Evolutionary conservation across 2,888 invertebrate species (phyloP).

Genomic region (Eupithecia abbreviata): DNA sequence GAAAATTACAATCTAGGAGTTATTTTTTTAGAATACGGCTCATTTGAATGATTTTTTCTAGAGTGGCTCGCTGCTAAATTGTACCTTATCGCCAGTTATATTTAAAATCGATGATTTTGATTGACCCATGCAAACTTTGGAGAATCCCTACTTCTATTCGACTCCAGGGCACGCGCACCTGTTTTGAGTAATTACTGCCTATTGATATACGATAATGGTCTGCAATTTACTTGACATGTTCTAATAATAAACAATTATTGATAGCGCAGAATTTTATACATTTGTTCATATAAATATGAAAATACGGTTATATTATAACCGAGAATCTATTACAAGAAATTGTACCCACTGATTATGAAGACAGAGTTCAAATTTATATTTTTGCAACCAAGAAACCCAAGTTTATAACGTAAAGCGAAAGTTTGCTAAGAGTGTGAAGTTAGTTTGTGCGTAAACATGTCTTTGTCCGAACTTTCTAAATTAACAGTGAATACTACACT

Average conservation of each 20-base stretch:
- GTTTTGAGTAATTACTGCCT: conserved; percentile 42
- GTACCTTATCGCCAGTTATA: not conserved
- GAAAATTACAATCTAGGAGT: too few relatives aligned
- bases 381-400: not conserved
- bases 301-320: not conserved
- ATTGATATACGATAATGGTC: conserved; percentile 36
- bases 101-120: not conserved
- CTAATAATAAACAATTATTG: conserved; percentile 6
- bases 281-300: not conserved
- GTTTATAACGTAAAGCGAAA: not conserved
- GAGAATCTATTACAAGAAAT: not conserved
- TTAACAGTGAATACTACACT: not conserved
- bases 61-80: too few relatives aligned
- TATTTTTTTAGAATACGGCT: too few relatives aligned
- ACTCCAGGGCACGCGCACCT: conserved; percentile 13
- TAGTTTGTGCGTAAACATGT: too few relatives aligned
- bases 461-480: not conserved
- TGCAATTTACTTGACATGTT: conserved; percentile 28
- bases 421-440: not conserved
- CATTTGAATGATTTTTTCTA: too few relatives aligned
- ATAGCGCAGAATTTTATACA: not conserved
- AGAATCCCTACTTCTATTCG: not conserved
- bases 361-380: not conserved
- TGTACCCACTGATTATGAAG: not conserved
- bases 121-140: not conserved